These are phyloP conservation scores for Eremophila alpestris DNA, from an alignment of 2,797 vertebrate species.

Conservation along the genomic window DNA sequence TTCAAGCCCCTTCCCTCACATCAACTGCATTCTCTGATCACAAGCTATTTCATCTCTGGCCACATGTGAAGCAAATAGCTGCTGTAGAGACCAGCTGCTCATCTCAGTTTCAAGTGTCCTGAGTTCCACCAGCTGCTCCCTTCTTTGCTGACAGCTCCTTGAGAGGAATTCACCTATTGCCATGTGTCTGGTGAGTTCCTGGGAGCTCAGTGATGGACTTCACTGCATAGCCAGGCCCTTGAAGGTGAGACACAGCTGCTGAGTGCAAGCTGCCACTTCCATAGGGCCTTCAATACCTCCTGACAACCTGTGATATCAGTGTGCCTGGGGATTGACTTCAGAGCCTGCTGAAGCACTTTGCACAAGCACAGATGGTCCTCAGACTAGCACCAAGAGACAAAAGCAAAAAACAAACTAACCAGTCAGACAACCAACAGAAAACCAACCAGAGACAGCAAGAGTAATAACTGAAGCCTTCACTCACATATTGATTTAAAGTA, in stretches of 20 bases:
- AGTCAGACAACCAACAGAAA: background rate
- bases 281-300: background rate
- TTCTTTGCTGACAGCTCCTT: background rate
- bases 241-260: background rate
- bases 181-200: fast-evolving
- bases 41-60: background rate
- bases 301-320: background rate
- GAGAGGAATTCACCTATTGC: background rate
- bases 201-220: background rate
- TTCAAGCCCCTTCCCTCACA: fast-evolving
- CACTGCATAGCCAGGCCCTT: background rate
- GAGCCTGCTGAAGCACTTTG: background rate
- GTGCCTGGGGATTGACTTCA: background rate
- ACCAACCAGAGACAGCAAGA: background rate
- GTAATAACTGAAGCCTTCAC: background rate
- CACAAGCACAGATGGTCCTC: fast-evolving
- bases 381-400: background rate
- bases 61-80: background rate
- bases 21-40: background rate
- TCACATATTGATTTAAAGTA: background rate
- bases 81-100: background rate
- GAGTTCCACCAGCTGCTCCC: background rate
- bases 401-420: background rate
- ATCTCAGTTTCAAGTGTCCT: background rate
- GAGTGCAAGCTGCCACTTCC: background rate